These are phyloP conservation scores for Aurelia aurita complex sp. Pacific DNA, from an alignment of 30 jellyfish, hydroid and myxozoan species.

Conservation along the genomic window DNA sequence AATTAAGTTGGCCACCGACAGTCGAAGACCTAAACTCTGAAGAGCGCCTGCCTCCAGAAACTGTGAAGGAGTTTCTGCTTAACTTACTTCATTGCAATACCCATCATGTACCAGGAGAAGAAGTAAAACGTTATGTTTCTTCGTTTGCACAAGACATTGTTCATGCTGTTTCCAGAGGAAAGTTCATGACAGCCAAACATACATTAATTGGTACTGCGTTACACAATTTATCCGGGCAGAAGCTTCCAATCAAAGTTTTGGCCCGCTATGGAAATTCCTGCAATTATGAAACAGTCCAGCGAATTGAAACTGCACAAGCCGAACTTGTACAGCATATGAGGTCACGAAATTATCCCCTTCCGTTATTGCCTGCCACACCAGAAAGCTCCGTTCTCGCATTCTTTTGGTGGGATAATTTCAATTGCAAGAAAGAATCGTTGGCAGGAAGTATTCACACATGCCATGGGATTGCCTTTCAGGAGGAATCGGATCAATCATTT, in stretches of 20 bases:
- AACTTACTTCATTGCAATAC: slow-evolving; percentile 14
- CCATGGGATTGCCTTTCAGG: slow-evolving; percentile 48
- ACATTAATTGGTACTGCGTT: slow-evolving; percentile 24
- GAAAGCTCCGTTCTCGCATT: not conserved
- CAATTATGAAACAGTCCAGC: slow-evolving; percentile 26
- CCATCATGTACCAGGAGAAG: slow-evolving; percentile 39
- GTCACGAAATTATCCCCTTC: slow-evolving; percentile 37
- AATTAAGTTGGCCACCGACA: slow-evolving; percentile 34
- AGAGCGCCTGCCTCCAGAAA: slow-evolving; percentile 23
- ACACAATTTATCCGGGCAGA: slow-evolving; percentile 30
- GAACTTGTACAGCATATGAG: slow-evolving; percentile 32
- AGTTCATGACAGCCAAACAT: slow-evolving; percentile 31
- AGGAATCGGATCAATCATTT: not conserved
- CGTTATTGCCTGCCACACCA: slow-evolving; percentile 21
- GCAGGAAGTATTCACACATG: slow-evolving; percentile 26
- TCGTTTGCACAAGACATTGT: slow-evolving; percentile 21
- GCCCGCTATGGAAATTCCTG: slow-evolving; percentile 17
- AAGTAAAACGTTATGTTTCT: slow-evolving; percentile 7
- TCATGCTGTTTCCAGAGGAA: slow-evolving; percentile 32
- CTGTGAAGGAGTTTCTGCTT: slow-evolving; percentile 3
- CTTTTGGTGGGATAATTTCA: slow-evolving; percentile 27
- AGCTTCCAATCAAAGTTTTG: slow-evolving; percentile 6
- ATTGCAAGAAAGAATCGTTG: slow-evolving; percentile 10
- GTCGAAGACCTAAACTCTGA: slow-evolving; percentile 18
- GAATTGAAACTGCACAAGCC: slow-evolving; percentile 56